A percentile compares a stretch with the other conserved stretches of the same genome.
These are phyloP conservation scores for Aphelenchoides besseyi DNA, from an alignment of 1,140 invertebrate genomes.

Conservation along the genomic window DNA sequence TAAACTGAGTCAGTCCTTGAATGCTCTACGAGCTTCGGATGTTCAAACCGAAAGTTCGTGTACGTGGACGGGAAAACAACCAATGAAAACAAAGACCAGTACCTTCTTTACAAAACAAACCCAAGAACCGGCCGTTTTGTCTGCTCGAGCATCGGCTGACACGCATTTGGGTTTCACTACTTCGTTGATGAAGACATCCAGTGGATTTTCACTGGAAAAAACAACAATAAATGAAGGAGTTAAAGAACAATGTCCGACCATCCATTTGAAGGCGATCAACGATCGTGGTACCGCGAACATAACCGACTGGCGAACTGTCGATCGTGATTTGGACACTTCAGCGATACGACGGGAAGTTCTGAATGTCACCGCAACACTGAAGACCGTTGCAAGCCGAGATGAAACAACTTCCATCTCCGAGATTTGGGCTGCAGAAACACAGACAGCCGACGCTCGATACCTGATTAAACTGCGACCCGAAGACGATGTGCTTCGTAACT, in stretches of 20 bases:
- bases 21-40: constrained; percentile 22
- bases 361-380: constrained; percentile 38
- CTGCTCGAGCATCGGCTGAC: constrained; percentile 16
- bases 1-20: constrained; percentile 22
- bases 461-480: constrained; percentile 9
- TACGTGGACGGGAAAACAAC: constrained; percentile 26
- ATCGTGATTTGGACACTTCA: constrained; percentile 45
- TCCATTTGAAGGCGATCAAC: constrained; percentile 20
- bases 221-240: not conserved
- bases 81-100: constrained; percentile 3
- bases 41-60: constrained; percentile 10
- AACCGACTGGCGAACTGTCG: constrained; percentile 45
- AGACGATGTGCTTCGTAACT: not conserved
- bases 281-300: constrained; percentile 16
- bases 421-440: not conserved
- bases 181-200: not conserved
- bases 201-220: not conserved
- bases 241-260: not conserved
- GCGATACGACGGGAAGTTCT: constrained; percentile 26
- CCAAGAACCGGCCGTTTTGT: constrained; percentile 2
- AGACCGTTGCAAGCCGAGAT: constrained; percentile 17
- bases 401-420: constrained; percentile 17
- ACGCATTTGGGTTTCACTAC: not conserved
- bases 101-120: constrained; percentile 17
- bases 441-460: not conserved